Percentiles rank a stretch among this genome's conserved stretches.
Conservation (phyloP, 2,797 vertebrate species). For the Knipowitschia caucasica region DNA sequence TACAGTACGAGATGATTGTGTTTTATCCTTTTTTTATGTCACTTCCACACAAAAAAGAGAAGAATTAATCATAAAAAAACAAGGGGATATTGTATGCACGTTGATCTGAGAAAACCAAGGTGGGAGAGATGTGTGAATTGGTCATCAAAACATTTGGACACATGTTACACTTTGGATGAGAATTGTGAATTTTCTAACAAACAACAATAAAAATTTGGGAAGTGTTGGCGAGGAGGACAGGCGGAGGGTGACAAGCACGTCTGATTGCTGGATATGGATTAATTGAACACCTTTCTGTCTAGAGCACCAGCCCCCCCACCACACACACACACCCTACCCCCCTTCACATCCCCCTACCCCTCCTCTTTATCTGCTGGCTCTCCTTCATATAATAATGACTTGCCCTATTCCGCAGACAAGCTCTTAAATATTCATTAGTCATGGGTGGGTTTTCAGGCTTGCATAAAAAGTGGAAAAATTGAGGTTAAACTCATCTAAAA, state of each 20-base stretch:
- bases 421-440: slow-evolving; percentile 73
- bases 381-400: slow-evolving; percentile 69
- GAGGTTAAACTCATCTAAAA: slow-evolving; percentile 57
- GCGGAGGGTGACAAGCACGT: slow-evolving; percentile 47
- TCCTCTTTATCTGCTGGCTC: slow-evolving; percentile 56
- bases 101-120: slow-evolving; percentile 43
- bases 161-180: slow-evolving; percentile 31
- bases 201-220: slow-evolving; percentile 36
- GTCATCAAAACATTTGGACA: slow-evolving; percentile 37
- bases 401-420: slow-evolving; percentile 64
- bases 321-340: neutral
- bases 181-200: slow-evolving; percentile 34
- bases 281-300: slow-evolving; percentile 42
- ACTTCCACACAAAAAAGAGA: slow-evolving; percentile 38
- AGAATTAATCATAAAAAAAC: slow-evolving; percentile 32
- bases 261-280: slow-evolving; percentile 63
- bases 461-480: slow-evolving; percentile 61
- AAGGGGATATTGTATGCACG: slow-evolving; percentile 37
- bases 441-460: slow-evolving; percentile 61
- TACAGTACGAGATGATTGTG: slow-evolving; percentile 52
- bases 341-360: neutral
- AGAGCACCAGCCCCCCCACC: neutral
- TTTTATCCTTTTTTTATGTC: slow-evolving; percentile 21
- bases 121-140: slow-evolving; percentile 40
- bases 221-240: slow-evolving; percentile 32